phyloP scores from a whole-genome alignment of 2,888 invertebrate species.

The Anoplius nigerrimus region DNA sequence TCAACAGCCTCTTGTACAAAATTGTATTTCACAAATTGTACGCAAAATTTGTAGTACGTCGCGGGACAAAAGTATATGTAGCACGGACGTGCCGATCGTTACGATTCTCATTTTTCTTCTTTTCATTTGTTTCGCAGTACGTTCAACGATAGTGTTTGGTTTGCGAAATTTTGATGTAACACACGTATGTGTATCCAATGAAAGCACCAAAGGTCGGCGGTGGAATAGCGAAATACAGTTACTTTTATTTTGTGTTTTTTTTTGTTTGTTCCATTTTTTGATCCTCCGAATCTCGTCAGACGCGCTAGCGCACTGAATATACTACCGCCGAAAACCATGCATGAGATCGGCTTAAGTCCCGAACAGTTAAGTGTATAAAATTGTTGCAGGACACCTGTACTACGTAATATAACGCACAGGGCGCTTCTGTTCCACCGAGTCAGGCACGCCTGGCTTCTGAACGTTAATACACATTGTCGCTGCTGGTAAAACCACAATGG shows the following conservation, averaged over 20 bases:
- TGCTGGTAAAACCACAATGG: slow-evolving; percentile 67
- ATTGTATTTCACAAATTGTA: too few relatives aligned
- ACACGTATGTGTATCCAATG: slow-evolving; percentile 23
- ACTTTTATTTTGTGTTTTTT: too few relatives aligned
- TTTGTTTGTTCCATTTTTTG: too few relatives aligned
- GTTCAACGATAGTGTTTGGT: neutral
- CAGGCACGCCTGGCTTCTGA: slow-evolving; percentile 63
- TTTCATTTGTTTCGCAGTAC: neutral
- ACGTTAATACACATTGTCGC: slow-evolving; percentile 71
- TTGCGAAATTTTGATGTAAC: slow-evolving; percentile 1
- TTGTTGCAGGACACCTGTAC: slow-evolving; percentile 63
- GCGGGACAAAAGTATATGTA: neutral
- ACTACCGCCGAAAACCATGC: slow-evolving; percentile 54
- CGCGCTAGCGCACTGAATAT: slow-evolving; percentile 57
- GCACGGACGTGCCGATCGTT: too few relatives aligned
- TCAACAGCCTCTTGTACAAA: too few relatives aligned
- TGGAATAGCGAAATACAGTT: slow-evolving; percentile 62
- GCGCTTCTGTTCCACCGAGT: slow-evolving; percentile 59
- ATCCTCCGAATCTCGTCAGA: slow-evolving; percentile 64
- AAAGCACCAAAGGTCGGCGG: slow-evolving; percentile 55
- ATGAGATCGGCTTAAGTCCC: slow-evolving; percentile 65
- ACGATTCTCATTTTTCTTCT: neutral
- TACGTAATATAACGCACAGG: slow-evolving; percentile 58
- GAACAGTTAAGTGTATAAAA: slow-evolving; percentile 66
- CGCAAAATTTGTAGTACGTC: slow-evolving; percentile 27